phyloP scores from a whole-genome alignment of 2,113 vertebrate genomes.

The Bubalus kerabau region DNA sequence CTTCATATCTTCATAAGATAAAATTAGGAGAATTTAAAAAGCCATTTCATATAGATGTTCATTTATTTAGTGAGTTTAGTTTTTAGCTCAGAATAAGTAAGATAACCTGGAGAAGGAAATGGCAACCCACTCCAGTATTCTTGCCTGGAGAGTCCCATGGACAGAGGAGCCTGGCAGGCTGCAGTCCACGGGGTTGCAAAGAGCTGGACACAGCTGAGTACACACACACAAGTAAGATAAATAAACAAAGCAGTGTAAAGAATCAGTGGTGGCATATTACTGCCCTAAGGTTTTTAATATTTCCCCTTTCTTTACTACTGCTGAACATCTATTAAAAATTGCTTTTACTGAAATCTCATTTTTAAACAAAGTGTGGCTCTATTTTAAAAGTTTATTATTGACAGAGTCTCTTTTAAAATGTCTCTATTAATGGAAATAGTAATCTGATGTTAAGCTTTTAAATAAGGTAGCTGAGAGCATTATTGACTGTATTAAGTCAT shows the following conservation, averaged over 20 bases:
- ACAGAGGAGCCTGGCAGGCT: not conserved
- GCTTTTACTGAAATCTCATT: not conserved
- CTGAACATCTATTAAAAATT: not conserved
- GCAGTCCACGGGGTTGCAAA: not conserved
- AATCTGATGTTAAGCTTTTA: not conserved
- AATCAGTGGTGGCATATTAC: not conserved
- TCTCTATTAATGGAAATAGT: not conserved
- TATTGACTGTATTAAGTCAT: conserved; percentile 11
- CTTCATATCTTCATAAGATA: not conserved
- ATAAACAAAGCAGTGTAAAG: not conserved
- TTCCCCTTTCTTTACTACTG: not conserved
- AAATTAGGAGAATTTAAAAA: not conserved
- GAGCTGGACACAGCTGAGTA: not conserved
- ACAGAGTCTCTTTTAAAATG: not conserved
- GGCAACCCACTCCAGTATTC: not conserved
- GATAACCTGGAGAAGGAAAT: not conserved
- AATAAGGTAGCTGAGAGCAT: not conserved
- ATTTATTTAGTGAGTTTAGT: not conserved
- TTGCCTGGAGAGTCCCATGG: not conserved
- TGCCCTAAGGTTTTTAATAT: not conserved
- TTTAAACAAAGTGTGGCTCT: not conserved
- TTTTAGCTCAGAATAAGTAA: conserved; percentile 12
- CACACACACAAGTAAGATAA: not conserved
- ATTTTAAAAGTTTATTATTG: not conserved
- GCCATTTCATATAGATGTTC: not conserved